Evolutionary conservation across 2,797 vertebrate genomes (phyloP), one percentile per base, ranked within the genome.

Genomic region (Bovichtus diacanthus): DNA sequence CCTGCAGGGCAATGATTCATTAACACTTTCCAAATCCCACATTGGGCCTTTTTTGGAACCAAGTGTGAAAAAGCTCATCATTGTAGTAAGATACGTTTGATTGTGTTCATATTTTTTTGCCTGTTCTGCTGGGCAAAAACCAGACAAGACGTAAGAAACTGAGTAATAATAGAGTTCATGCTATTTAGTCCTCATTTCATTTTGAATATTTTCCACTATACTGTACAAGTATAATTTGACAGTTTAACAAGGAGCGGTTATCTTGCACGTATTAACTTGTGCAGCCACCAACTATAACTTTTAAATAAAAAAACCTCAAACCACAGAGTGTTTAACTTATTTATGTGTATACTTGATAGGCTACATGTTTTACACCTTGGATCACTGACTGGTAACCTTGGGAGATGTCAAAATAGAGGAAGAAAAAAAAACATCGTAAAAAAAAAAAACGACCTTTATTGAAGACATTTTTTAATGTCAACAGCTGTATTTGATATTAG

Each of bases 401-500:
- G 2, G 41, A 55, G 27, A 27, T 39, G 29, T 27, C 31, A 34
- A 25, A n/a, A 59, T 13, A 51, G 2, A 61, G 5, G 6, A 34
- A 13, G 0, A 10, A 19, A 29, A n/a, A 39, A 51, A 69, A 54
- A 53, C 27, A 59, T 84, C 31, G 65, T 85, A 31, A 76, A 90
- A 92, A 93, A 90, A 85, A 74, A 80, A 87, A 78, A 92, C 60
- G 43, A 93, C 84, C 84, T 95, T 96, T 95, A 95, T 94, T 94
- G 79, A 91, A 89, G 94, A 96, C 93, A 95, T 95, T 95, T 90
- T 94, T 94, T 71, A 94, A 95, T 94, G 93, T 93, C 93, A 62
- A 94, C 94, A 94, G 92, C 93, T 95, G 94, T 92, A 93, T 94
- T 92, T 92, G 89, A 94, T 93, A 94, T 94, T 95, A 95, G 93